phyloP scores from a whole-genome alignment of 2,888 invertebrate genomes.

The Philopedon plagiatum region DNA sequence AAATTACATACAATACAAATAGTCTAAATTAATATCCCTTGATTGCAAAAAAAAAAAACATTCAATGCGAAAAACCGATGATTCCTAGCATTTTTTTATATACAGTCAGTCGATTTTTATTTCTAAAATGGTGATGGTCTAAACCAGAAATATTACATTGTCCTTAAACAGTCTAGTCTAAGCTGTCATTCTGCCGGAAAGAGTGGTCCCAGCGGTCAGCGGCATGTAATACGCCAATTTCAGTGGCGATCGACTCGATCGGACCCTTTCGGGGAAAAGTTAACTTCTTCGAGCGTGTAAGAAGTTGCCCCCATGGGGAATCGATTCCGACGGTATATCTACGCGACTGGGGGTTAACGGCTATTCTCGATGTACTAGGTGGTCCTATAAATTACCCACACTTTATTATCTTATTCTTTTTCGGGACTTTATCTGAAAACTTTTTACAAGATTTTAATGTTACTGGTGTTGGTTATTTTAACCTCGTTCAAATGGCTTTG shows the following conservation, averaged over 20 bases:
- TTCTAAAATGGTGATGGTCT: too few relatives aligned
- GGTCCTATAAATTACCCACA: constrained; percentile 51
- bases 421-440: constrained; percentile 34
- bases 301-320: constrained; percentile 66
- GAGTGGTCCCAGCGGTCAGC: constrained; percentile 62
- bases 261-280: constrained; percentile 60
- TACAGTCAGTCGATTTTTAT: too few relatives aligned
- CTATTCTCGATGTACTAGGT: constrained; percentile 62
- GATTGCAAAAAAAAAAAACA: too few relatives aligned
- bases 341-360: constrained; percentile 59
- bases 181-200: constrained; percentile 38
- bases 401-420: constrained; percentile 54
- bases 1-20: too few relatives aligned
- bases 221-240: constrained; percentile 67
- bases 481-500: neutral
- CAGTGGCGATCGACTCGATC: constrained; percentile 66
- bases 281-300: constrained; percentile 63
- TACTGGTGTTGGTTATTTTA: neutral
- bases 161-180: constrained; percentile 11
- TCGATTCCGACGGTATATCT: constrained; percentile 58
- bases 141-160: neutral
- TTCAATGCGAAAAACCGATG: too few relatives aligned
- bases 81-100: too few relatives aligned
- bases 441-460: constrained; percentile 38
- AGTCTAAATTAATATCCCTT: too few relatives aligned